Evolutionary conservation across 2,888 invertebrate species (phyloP), one percentile per base, ranked within the genome.

Genomic region (Nowickia ferox): DNA sequence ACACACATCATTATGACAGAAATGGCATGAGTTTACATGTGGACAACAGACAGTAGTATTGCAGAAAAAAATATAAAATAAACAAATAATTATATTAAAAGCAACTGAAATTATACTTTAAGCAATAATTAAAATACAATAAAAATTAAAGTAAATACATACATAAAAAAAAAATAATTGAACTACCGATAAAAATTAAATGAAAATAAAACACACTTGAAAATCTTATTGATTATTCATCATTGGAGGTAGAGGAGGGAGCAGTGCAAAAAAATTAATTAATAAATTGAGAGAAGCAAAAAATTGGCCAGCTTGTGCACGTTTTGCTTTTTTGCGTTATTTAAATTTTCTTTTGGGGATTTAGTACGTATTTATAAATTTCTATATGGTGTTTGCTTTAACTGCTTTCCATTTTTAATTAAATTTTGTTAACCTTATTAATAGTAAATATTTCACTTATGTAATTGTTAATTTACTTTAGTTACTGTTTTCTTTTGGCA

Each of bases 361-460:
- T 63, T 71, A 63, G 22, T 74, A 80, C 61, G 22, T n/a, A 22
- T 48, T 9, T 22, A 10, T 13, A 44, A 2, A 53, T 78, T 78
- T 75, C 42, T 68, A 65, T 72, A 55, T 86, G 83, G 69, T 85
- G 80, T 84, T 80, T 84, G 81, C 83, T 69, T 77, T 68, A 65
- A 81, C 81, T 87, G 84, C 69, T 80, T 83, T 83, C 22, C 66
- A 69, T 44, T 66, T 84, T 83, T 40, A 44, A 79, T 44, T 48
- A 48, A 72, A 57, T 59, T 9, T 57, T 71, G 63, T 68, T 81
- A 69, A 78, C 81, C 78, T 84, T 74, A 61, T 72, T 69, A 19
- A 69, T 66, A 30, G 30, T 30, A 75, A 68, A 61, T 63, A 30
- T 59, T 42, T 76, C 19, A 55, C 65, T 75, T 81, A 30, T 5